Percentiles rank a stretch among this genome's conserved stretches.
Evolutionary conservation across 2,113 vertebrate genomes (phyloP).

Genomic region (Chelonoidis abingdonii): DNA sequence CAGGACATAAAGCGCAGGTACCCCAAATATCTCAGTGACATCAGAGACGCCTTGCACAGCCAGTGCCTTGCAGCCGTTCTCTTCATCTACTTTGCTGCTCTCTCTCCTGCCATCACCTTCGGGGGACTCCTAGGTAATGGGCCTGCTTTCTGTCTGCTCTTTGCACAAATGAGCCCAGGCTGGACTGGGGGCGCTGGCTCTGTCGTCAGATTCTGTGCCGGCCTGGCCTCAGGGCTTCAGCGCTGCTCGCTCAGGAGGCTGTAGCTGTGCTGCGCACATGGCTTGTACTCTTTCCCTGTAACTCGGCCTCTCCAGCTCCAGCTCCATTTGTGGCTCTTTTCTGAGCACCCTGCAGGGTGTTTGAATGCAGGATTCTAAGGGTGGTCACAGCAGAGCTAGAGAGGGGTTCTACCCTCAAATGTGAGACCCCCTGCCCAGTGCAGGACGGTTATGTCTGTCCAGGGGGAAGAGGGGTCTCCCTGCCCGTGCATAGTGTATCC

Average conservation of each 20-base stretch:
- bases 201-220: constrained; percentile 48
- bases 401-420: not conserved
- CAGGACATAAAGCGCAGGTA: constrained; percentile 95
- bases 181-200: constrained; percentile 41
- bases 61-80: constrained; percentile 95
- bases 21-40: constrained; percentile 92
- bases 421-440: not conserved
- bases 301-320: constrained; percentile 35
- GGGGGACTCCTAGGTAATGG: constrained; percentile 95
- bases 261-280: not conserved
- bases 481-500: not conserved
- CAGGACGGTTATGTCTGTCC: constrained; percentile 6
- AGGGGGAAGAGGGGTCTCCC: not conserved
- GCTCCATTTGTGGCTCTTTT: not conserved
- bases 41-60: constrained; percentile 91
- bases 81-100: constrained; percentile 98
- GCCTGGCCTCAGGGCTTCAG: constrained; percentile 41
- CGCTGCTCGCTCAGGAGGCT: not conserved
- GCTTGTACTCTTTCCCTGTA: constrained; percentile 42
- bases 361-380: not conserved
- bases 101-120: constrained; percentile 98
- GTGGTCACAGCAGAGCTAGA: not conserved
- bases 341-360: not conserved
- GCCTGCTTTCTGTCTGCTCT: constrained; percentile 71
- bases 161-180: not conserved